Evolutionary conservation across 2,113 vertebrate genomes (phyloP), one percentile per base, ranked within the genome.

Genomic region (Elaphurus davidianus): DNA sequence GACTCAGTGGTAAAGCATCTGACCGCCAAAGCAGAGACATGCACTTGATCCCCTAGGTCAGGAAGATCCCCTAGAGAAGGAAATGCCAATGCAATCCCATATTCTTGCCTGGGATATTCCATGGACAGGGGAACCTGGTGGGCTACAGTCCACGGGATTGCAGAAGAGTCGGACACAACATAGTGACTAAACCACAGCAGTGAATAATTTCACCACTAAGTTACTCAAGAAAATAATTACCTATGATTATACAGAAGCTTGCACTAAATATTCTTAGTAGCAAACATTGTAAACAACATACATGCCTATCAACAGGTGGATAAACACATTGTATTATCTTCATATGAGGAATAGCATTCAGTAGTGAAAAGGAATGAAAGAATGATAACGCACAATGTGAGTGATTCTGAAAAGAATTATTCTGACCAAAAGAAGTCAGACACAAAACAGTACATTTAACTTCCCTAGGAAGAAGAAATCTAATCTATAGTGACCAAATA

Each of bases 21-120:
- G 25, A 3, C 11, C 0, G 0, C 36, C n/a, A 74, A 43, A 6
- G 36, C 11, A 74, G 36, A 74, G 21, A 74, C 0, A 0, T 43
- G 71, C 11, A 3, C 21, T 25, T 74, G 67, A 74, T 74, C 17
- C 6, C 67, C 36, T 40, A 40, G 10, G 10, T 40, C 0, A 11
- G 36, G 19, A 74, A 40, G 36, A 6, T 30, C 27, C 59, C 27
- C 27, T 28, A 60, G 59, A 60, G 27, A 28, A 60, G 27, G 59
- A 60, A 60, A 60, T 60, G 59, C n/a, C n/a, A 43, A 74, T 74
- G 28, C 36, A 43, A 23, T 43, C 71, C 36, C 5, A 30, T 43
- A 74, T 74, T 43, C 21, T 74, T 74, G 36, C 36, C 36, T 74
- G 71, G 71, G 36, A 25, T 6, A 74, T 40, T 12, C 21, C 21